Evolutionary conservation across 2,888 invertebrate genomes (phyloP).

Genomic region (Alsophila aescularia): DNA sequence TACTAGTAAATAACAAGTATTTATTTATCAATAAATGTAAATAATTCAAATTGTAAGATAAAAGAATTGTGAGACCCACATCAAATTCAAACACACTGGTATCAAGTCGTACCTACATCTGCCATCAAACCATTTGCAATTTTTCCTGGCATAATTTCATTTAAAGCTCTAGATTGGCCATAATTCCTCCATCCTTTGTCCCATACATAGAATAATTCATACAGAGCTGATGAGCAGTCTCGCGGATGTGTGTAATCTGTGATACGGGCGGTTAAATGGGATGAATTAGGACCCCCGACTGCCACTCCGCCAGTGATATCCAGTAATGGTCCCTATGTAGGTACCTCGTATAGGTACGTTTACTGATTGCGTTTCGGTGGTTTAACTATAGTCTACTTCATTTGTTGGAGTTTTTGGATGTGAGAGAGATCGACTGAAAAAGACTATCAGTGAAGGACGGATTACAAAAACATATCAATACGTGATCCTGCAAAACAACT

Average conservation of each 20-base stretch:
- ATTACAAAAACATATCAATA: no score
- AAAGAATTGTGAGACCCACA: no score
- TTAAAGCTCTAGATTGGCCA: conserved; percentile 19
- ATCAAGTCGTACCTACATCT: background rate
- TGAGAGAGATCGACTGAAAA: no score
- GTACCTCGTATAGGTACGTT: background rate
- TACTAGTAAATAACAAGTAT: no score
- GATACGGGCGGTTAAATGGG: conserved; percentile 75
- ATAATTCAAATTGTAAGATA: background rate
- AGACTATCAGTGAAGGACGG: no score
- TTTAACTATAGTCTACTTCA: background rate
- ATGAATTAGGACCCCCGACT: conserved; percentile 59
- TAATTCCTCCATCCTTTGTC: conserved; percentile 39
- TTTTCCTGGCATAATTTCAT: conserved; percentile 5
- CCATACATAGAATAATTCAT: conserved; percentile 37
- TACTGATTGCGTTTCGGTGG: conserved; percentile 8
- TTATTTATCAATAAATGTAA: no score
- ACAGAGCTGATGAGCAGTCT: conserved; percentile 42
- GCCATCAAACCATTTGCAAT: conserved; percentile 3
- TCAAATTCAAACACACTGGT: background rate
- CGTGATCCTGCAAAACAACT: no score
- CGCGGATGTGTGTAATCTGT: conserved; percentile 74
- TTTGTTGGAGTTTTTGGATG: no score
- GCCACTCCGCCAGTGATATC: conserved; percentile 35
- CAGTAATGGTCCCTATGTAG: conserved; percentile 4